Percentiles rank a stretch among this genome's conserved stretches.
Evolutionary conservation across 1,140 invertebrate species (phyloP).

Genomic region (Grapholita molesta): DNA sequence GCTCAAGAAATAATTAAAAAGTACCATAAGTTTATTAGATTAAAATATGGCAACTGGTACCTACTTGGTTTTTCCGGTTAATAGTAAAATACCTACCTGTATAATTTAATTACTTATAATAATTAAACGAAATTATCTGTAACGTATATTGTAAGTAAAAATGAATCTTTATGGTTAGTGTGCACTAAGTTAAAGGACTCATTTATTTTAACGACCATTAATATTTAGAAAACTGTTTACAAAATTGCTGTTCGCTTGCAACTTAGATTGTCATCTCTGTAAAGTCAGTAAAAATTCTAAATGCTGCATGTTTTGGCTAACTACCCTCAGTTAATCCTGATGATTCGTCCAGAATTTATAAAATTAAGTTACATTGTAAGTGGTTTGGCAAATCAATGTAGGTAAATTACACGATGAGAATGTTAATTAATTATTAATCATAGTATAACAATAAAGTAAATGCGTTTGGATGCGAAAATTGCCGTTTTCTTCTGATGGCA

Average conservation of each 20-base stretch:
- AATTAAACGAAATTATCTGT: conserved; percentile 53
- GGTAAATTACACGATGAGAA: conserved; percentile 47
- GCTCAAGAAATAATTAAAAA: conserved; percentile 42
- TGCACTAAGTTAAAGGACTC: conserved; percentile 48
- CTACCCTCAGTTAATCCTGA: conserved; percentile 1
- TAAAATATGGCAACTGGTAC: conserved; percentile 19
- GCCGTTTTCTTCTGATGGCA: conserved; percentile 33
- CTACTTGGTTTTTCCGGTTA: conserved; percentile 27
- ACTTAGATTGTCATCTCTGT: conserved; percentile 13
- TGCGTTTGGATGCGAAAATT: conserved; percentile 59
- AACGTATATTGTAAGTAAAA: conserved; percentile 50
- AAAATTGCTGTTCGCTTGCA: conserved; percentile 18
- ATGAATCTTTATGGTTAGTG: conserved; percentile 50
- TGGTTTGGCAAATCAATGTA: conserved; percentile 70
- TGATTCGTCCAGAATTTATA: conserved; percentile 59
- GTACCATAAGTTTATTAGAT: conserved; percentile 23
- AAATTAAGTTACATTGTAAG: conserved; percentile 59
- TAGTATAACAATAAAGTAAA: conserved; percentile 64
- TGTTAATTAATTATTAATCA: conserved; percentile 56
- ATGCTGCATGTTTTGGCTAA: conserved; percentile 15
- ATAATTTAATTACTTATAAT: conserved; percentile 41
- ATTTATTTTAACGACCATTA: conserved; percentile 37
- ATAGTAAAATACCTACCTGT: conserved; percentile 42
- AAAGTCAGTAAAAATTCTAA: conserved; percentile 9
- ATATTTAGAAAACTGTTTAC: conserved; percentile 29